phyloP scores from a whole-genome alignment of 2,888 invertebrate species.

The Cosmopolites sordidus region DNA sequence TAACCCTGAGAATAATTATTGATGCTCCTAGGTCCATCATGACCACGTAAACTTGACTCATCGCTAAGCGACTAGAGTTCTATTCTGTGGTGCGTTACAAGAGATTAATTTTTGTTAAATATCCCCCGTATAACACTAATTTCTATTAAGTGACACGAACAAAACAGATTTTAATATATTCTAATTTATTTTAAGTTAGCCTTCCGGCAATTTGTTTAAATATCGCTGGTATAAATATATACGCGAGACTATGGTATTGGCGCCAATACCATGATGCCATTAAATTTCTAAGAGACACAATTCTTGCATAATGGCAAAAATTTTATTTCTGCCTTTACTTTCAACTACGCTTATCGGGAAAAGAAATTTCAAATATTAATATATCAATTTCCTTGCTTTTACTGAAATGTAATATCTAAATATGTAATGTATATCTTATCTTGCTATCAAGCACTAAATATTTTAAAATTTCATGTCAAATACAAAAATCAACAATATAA shows the following conservation, averaged over 20 bases:
- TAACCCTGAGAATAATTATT: no score
- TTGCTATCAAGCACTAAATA: no score
- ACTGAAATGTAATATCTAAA: no score
- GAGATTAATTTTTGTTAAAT: no score
- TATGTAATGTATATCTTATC: no score
- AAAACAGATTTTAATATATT: conserved; percentile 19
- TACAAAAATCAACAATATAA: no score
- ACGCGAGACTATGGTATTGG: conserved; percentile 22
- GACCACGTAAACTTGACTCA: no score
- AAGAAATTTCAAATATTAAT: conserved; percentile 3
- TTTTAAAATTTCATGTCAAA: no score
- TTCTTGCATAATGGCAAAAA: conserved; percentile 20
- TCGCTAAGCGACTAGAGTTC: no score
- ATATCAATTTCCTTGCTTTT: background rate
- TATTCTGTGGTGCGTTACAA: no score
- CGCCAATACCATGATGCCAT: conserved; percentile 24
- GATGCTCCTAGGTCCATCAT: no score
- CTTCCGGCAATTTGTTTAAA: conserved; percentile 21
- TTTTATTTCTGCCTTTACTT: conserved; percentile 14
- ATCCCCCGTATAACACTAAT: no score
- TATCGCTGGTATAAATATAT: conserved; percentile 19
- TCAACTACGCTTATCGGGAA: conserved; percentile 11
- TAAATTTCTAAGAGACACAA: conserved; percentile 22
- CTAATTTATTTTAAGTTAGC: conserved; percentile 19
- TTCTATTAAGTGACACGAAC: conserved; percentile 15